Evolutionary conservation across 2,888 invertebrate species (phyloP).

Genomic region (Mimachlamys varia): DNA sequence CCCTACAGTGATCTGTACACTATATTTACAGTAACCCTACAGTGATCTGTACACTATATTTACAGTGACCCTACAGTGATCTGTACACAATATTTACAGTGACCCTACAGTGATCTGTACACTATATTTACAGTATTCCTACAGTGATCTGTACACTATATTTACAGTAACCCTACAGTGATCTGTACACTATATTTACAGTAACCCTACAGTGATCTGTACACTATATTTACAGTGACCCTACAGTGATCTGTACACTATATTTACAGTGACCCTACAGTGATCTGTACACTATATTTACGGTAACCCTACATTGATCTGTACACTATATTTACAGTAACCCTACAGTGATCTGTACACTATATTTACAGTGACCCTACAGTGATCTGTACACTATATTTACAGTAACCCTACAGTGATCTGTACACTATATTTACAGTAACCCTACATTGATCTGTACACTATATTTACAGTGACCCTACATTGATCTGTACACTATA

Average conservation of each 20-base stretch:
- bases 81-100: background rate
- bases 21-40: background rate
- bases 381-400: background rate
- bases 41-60: background rate
- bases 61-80: too few species aligned
- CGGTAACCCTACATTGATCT: background rate
- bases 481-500: background rate
- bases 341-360: background rate
- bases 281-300: background rate
- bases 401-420: too few species aligned
- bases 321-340: too few species aligned
- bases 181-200: too few species aligned
- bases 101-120: background rate
- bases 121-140: too few species aligned
- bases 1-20: background rate
- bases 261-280: too few species aligned
- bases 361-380: background rate
- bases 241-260: background rate
- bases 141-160: background rate
- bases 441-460: background rate
- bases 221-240: background rate
- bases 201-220: too few species aligned
- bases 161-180: background rate
- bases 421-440: background rate
- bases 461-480: too few species aligned